Evolutionary conservation across 2,888 invertebrate genomes (phyloP).

Genomic region (Gonocerus acuteangulatus): DNA sequence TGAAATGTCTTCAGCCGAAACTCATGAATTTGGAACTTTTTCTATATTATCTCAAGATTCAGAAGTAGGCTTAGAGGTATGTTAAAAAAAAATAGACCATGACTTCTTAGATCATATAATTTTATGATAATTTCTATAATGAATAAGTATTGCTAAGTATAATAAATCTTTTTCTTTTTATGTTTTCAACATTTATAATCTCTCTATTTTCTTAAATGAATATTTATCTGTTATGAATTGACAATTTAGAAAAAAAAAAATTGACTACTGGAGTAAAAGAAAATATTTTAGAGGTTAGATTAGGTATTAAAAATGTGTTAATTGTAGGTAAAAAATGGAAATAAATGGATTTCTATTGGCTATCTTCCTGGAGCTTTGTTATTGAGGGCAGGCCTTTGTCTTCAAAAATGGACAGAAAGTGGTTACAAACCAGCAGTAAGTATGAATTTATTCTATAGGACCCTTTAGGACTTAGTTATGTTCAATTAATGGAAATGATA

Average conservation of each 20-base stretch:
- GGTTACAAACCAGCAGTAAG: slow-evolving; percentile 12
- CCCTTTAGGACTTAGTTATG: not conserved
- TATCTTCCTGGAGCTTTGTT: slow-evolving; percentile 12
- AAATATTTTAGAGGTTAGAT: too few species aligned
- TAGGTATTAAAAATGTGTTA: not conserved
- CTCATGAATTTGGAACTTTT: slow-evolving; percentile 7
- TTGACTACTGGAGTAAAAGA: too few species aligned
- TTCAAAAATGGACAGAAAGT: slow-evolving; percentile 20
- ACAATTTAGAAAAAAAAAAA: too few species aligned
- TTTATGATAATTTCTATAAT: not conserved
- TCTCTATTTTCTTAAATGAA: too few species aligned
- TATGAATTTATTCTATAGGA: not conserved
- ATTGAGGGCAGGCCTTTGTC: slow-evolving; percentile 7
- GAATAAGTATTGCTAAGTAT: too few species aligned
- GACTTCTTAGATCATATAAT: too few species aligned
- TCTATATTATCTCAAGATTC: slow-evolving; percentile 16
- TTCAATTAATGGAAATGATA: not conserved
- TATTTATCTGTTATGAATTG: too few species aligned
- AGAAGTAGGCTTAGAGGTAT: slow-evolving; percentile 14
- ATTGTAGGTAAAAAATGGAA: slow-evolving; percentile 11
- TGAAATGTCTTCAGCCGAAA: slow-evolving; percentile 2
- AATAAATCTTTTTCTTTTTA: not conserved
- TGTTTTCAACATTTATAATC: too few species aligned
- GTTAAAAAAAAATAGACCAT: too few species aligned
- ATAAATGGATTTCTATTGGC: slow-evolving; percentile 14